A percentile compares a stretch with the other conserved stretches of the same genome.
Evolutionary conservation across 2,113 vertebrate species (phyloP).

Genomic region (Elaphurus davidianus): DNA sequence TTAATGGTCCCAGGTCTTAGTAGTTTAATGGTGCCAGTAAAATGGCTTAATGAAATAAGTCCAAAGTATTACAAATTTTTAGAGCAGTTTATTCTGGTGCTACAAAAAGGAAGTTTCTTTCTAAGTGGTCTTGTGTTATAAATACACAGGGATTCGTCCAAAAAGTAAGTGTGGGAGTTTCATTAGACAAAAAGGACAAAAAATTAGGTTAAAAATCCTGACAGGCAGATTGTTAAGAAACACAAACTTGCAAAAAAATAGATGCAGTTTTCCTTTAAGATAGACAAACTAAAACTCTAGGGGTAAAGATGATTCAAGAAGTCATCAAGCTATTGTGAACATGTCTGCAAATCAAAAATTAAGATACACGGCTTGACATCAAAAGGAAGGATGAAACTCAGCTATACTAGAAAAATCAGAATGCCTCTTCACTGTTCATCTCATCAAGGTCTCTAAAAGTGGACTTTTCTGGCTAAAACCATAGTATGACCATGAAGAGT

Average conservation of each 20-base stretch:
- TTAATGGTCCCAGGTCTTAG: slow-evolving; percentile 83
- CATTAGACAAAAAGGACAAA: slow-evolving; percentile 74
- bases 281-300: slow-evolving; percentile 22
- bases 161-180: slow-evolving; percentile 74
- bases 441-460: neutral
- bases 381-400: neutral
- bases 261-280: slow-evolving; percentile 36
- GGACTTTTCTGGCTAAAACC: slow-evolving; percentile 20
- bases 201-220: slow-evolving; percentile 75
- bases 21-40: slow-evolving; percentile 81
- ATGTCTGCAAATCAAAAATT: slow-evolving; percentile 38
- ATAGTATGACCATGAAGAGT: neutral
- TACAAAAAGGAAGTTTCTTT: slow-evolving; percentile 77
- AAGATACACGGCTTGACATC: neutral
- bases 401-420: slow-evolving; percentile 24
- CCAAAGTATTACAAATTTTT: slow-evolving; percentile 80
- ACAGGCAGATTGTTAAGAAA: slow-evolving; percentile 64
- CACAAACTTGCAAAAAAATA: slow-evolving; percentile 58
- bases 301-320: slow-evolving; percentile 20
- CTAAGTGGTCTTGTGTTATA: slow-evolving; percentile 75
- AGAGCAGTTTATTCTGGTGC: slow-evolving; percentile 79
- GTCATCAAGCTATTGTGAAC: neutral
- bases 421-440: neutral
- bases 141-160: slow-evolving; percentile 57
- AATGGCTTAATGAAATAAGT: slow-evolving; percentile 82